Percentiles rank a stretch among this genome's conserved stretches.
These are phyloP conservation scores for Euura saliciscinereae DNA, from an alignment of 1,140 invertebrate genomes.

Conservation along the genomic window DNA sequence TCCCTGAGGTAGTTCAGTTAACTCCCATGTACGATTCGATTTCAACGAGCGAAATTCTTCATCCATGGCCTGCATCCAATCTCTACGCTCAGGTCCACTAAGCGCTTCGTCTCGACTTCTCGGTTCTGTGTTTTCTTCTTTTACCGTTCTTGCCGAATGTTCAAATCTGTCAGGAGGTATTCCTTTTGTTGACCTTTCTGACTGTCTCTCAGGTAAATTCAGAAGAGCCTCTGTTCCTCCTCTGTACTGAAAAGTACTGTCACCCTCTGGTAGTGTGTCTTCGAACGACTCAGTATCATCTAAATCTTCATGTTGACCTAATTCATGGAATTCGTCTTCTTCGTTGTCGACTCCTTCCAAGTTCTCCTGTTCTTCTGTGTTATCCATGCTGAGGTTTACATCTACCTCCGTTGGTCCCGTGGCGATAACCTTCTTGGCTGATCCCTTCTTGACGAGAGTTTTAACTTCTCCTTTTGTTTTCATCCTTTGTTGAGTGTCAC, in stretches of 20 bases:
- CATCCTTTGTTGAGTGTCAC: neutral
- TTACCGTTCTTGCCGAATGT: neutral
- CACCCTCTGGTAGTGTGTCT: neutral
- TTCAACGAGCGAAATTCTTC: neutral
- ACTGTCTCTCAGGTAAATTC: too few species aligned
- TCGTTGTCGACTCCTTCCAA: neutral
- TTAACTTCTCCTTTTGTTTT: neutral
- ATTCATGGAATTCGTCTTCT: neutral
- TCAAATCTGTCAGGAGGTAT: neutral
- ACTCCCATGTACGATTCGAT: neutral
- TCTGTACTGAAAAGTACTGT: neutral
- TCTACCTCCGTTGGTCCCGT: neutral
- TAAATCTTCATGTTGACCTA: neutral
- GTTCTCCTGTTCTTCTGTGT: neutral
- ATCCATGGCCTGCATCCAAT: neutral
- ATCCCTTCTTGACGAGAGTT: neutral
- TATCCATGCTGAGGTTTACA: neutral
- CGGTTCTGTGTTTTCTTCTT: neutral
- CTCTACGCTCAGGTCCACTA: neutral
- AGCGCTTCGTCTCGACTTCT: neutral
- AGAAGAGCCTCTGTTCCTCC: too few species aligned
- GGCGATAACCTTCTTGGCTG: neutral
- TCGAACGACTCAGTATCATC: neutral
- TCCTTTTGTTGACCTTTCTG: neutral
- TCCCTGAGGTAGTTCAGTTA: neutral